These are phyloP conservation scores for Acestrorhynchus altus DNA, from an alignment of 2,797 vertebrate species.

Conservation along the genomic window DNA sequence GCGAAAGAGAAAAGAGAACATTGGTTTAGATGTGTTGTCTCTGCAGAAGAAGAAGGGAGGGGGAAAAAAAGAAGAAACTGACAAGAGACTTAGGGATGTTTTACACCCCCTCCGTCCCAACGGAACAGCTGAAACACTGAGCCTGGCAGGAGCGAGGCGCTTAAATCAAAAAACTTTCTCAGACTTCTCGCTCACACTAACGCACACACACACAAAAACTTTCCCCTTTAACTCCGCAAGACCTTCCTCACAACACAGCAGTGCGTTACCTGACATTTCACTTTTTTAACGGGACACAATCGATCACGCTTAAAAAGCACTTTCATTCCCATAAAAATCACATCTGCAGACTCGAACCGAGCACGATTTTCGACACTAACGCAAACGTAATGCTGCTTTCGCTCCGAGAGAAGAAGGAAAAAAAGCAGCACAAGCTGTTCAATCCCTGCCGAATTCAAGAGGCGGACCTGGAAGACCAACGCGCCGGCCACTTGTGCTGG, in stretches of 20 bases:
- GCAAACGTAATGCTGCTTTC: conserved; percentile 32
- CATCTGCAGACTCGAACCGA: too few relatives aligned
- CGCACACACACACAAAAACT: conserved; percentile 39
- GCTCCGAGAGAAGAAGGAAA: not conserved
- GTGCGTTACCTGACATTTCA: conserved; percentile 21
- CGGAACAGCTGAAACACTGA: conserved; percentile 45
- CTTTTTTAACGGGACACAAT: conserved; percentile 40
- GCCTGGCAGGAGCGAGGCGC: conserved; percentile 35
- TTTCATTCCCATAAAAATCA: too few relatives aligned
- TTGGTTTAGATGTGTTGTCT: conserved; percentile 44
- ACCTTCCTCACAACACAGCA: conserved; percentile 17
- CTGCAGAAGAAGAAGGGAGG: conserved; percentile 16
- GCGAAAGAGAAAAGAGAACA: conserved; percentile 48
- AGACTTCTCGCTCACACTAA: conserved; percentile 21
- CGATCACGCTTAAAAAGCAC: conserved; percentile 28
- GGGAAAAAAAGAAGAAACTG: conserved; percentile 40
- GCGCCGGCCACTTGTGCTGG: conserved; percentile 22
- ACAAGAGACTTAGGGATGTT: conserved; percentile 56
- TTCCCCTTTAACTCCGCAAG: conserved; percentile 43
- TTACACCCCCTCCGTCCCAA: conserved; percentile 46
- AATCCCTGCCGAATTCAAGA: conserved; percentile 28
- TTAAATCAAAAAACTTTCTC: conserved; percentile 50
- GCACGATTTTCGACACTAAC: too few relatives aligned
- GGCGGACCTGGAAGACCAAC: conserved; percentile 33
- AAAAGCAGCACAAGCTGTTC: conserved; percentile 33